Evolutionary conservation across 2,113 vertebrate genomes (phyloP).

Genomic region (Tupaia tana): DNA sequence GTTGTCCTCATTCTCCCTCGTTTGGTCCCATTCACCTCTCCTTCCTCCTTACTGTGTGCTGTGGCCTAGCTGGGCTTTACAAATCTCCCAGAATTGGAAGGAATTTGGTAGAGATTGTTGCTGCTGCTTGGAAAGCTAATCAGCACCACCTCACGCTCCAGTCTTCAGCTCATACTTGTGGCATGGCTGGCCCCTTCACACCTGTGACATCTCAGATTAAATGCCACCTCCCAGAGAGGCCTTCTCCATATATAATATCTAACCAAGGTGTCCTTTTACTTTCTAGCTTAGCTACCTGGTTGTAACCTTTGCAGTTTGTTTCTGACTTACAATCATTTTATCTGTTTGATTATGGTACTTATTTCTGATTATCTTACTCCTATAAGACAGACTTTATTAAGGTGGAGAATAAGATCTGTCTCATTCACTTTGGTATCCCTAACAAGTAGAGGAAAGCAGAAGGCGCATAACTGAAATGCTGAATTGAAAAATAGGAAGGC

Average conservation of each 20-base stretch:
- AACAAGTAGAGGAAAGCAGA: background rate
- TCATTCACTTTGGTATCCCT: background rate
- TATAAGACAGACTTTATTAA: background rate
- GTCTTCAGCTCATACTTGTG: background rate
- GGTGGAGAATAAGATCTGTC: background rate
- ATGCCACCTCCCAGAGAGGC: background rate
- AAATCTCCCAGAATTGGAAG: background rate
- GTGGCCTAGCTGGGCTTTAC: background rate
- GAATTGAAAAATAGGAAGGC: background rate
- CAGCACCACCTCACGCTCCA: background rate
- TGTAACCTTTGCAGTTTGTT: background rate
- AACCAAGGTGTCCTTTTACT: background rate
- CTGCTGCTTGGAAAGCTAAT: background rate
- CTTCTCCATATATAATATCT: background rate
- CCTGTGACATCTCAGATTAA: background rate
- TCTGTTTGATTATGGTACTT: background rate
- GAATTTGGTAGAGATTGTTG: background rate
- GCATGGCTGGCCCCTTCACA: background rate
- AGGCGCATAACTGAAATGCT: slow-evolving; percentile 10
- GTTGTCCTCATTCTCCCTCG: background rate
- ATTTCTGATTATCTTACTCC: background rate
- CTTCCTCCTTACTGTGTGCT: background rate
- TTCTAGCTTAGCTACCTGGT: background rate
- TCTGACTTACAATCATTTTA: background rate
- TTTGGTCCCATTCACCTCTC: background rate